A percentile compares a stretch with the other conserved stretches of the same genome.
Conservation (phyloP, 2,888 invertebrate species). For the Hemithea aestivaria region DNA sequence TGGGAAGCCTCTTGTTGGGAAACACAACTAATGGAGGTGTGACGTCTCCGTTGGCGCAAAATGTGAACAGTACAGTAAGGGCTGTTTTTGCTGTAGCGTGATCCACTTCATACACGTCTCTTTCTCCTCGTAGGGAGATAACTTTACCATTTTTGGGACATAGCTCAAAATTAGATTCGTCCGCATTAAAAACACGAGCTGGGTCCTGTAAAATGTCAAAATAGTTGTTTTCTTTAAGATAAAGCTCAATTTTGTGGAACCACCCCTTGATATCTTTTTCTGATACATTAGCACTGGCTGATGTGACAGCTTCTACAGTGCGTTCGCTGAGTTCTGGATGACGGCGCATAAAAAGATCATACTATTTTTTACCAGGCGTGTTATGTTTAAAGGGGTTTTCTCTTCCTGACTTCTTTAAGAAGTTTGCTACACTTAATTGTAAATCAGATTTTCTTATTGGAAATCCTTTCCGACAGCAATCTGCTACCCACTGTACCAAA, state of each 20-base stretch:
- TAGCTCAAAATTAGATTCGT: constrained; percentile 29
- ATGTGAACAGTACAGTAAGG: constrained; percentile 47
- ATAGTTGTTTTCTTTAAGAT: constrained; percentile 10
- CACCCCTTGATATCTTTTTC: constrained; percentile 31
- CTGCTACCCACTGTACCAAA: constrained; percentile 13
- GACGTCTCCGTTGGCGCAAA: constrained; percentile 38
- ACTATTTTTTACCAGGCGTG: constrained; percentile 22
- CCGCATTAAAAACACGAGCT: constrained; percentile 27
- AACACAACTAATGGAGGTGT: constrained; percentile 40
- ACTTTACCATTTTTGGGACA: constrained; percentile 29
- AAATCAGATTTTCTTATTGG: constrained; percentile 19
- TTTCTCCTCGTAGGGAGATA: constrained; percentile 25
- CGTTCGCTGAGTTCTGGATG: constrained; percentile 26
- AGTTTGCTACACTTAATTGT: constrained; percentile 14
- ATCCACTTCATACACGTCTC: constrained; percentile 48
- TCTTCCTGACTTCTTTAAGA: constrained; percentile 10
- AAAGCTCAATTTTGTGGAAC: constrained; percentile 27
- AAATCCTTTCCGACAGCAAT: constrained; percentile 16
- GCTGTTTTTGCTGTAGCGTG: constrained; percentile 39
- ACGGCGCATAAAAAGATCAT: constrained; percentile 24
- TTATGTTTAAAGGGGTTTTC: constrained; percentile 16
- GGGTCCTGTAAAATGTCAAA: constrained; percentile 13
- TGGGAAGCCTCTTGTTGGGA: constrained; percentile 41
- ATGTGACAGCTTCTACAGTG: constrained; percentile 38
- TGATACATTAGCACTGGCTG: constrained; percentile 36